Conservation (phyloP, 2,888 invertebrate species). For the Eubasilissa splendida region DNA sequence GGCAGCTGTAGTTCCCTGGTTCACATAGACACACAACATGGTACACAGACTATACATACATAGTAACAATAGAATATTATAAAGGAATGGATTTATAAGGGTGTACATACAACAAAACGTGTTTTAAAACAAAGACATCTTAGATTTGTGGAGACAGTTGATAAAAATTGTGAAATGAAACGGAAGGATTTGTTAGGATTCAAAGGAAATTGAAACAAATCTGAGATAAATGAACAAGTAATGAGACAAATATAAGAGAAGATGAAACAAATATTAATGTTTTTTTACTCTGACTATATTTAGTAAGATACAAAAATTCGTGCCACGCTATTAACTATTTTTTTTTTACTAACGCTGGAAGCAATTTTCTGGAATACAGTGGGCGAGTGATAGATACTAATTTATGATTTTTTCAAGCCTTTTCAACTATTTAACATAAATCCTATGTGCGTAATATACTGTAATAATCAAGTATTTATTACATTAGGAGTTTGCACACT, state of each 20-base stretch:
- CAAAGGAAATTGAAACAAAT: background rate
- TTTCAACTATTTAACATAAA: background rate
- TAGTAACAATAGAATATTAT: background rate
- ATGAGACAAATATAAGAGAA: no score
- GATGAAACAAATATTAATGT: no score
- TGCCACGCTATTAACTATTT: slow-evolving; percentile 1
- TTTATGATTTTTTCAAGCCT: background rate
- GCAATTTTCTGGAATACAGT: slow-evolving; percentile 19
- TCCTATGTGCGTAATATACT: no score
- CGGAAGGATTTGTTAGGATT: background rate
- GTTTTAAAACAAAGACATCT: background rate
- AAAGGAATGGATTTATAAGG: background rate
- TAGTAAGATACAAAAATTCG: background rate
- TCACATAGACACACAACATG: slow-evolving; percentile 36
- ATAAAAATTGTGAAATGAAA: background rate
- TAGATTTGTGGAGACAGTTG: background rate
- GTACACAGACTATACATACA: slow-evolving; percentile 65
- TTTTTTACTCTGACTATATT: no score
- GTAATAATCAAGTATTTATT: no score
- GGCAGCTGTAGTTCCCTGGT: slow-evolving; percentile 91
- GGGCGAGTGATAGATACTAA: background rate
- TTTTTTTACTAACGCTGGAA: background rate
- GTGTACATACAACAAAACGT: background rate
- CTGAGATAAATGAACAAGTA: no score
- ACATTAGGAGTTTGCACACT: no score